phyloP scores from a whole-genome alignment of 2,797 vertebrate species.

The Trachops cirrhosus region DNA sequence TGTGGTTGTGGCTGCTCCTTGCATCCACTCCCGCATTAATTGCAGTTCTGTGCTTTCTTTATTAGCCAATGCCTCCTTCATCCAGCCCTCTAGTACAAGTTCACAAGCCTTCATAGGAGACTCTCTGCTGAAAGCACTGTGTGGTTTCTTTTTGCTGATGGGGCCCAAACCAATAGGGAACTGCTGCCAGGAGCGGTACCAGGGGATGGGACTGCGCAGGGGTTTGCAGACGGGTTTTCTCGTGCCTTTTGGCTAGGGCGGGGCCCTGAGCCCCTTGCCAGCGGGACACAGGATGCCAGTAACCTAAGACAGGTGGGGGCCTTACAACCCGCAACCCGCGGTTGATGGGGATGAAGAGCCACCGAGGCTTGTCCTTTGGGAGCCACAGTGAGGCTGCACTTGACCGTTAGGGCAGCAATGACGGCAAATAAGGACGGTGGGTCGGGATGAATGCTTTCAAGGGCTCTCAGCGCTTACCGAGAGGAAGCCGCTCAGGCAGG shows the following conservation, averaged over 20 bases:
- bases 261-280: not conserved
- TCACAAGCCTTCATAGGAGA: not conserved
- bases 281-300: rapidly evolving
- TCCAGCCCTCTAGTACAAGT: not conserved
- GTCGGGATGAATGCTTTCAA: not conserved
- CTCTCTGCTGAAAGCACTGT: not conserved
- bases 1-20: not conserved
- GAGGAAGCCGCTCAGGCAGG: not conserved
- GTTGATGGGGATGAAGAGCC: not conserved
- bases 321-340: rapidly evolving
- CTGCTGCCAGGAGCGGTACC: not conserved
- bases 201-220: not conserved
- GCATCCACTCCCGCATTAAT: not conserved
- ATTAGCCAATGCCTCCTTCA: not conserved
- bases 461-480: not conserved
- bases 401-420: not conserved
- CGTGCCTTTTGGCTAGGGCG: not conserved
- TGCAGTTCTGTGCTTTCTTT: not conserved
- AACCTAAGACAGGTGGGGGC: not conserved
- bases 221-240: not conserved
- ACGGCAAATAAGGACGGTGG: rapidly evolving
- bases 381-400: not conserved
- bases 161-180: not conserved
- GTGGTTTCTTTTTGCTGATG: not conserved
- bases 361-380: not conserved